Evolutionary conservation across 2,797 vertebrate genomes (phyloP), one percentile per base, ranked within the genome.

Genomic region (Semaprochilodus insignis): DNA sequence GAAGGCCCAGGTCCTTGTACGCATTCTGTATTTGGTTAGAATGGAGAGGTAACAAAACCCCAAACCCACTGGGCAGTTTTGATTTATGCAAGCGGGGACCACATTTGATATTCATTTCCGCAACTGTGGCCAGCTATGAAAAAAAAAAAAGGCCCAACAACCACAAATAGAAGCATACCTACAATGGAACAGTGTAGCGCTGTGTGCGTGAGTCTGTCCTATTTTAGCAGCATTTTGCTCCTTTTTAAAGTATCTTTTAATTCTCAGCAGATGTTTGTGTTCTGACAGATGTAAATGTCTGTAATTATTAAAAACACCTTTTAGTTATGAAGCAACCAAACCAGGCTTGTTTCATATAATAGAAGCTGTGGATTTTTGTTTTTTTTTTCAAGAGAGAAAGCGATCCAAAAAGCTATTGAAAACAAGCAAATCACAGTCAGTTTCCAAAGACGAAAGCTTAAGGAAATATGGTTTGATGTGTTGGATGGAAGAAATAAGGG

Each of bases 241-340:
- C 82, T 82, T 91, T 91, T 76, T 91, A 89, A 87, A 90, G 85
- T 91, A 57, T 80, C 15, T 0, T 74, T 89, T 90, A 91, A 93
- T 93, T 91, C 60, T 34, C 83, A 74, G 86, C 92, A 94, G 89
- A 93, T 94, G 92, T 93, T 92, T 92, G 87, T 88, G 90, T 92
- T 94, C 91, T 82, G 81, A 91, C 88, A 90, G 91, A 93, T 91
- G 90, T 90, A 90, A 90, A 91, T 88, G 91, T 92, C 88, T 90
- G 89, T 91, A 93, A 94, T 93, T 93, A 94, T 94, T 94, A 89
- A 94, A 94, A 94, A 93, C 92, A 93, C 91, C 91, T 93, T 93
- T 92, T 27, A 83, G 87, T 92, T 90, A 90, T 89, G 78, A 88
- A 87, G 87, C 90, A 90, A 90, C 90, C 13, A 14, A 69, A 88